These are phyloP conservation scores for Labroides dimidiatus DNA, from an alignment of 2,797 vertebrate genomes.

Conservation along the genomic window DNA sequence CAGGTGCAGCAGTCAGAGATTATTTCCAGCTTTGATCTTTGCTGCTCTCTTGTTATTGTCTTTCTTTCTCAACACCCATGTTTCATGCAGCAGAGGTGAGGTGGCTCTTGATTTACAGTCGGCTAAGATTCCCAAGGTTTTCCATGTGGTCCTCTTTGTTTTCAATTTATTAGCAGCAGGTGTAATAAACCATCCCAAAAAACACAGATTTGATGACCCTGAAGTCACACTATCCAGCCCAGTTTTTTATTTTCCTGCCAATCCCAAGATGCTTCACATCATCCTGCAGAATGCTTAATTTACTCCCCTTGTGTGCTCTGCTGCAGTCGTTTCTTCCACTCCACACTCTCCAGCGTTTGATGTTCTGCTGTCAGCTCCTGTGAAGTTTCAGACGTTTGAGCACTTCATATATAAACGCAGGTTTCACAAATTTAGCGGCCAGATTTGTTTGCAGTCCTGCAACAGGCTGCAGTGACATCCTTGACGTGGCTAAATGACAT, in stretches of 20 bases:
- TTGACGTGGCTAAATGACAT: slow-evolving; percentile 54
- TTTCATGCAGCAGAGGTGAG: slow-evolving; percentile 14
- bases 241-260: slow-evolving; percentile 32
- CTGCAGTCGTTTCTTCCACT: slow-evolving; percentile 43
- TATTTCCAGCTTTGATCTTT: slow-evolving; percentile 7
- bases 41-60: slow-evolving; percentile 6
- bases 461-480: slow-evolving; percentile 22
- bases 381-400: slow-evolving; percentile 29
- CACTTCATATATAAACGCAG: slow-evolving; percentile 19
- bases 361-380: slow-evolving; percentile 30
- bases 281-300: slow-evolving; percentile 42
- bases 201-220: slow-evolving; percentile 31
- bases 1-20: no score
- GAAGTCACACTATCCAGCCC: slow-evolving; percentile 21
- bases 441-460: slow-evolving; percentile 21
- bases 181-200: slow-evolving; percentile 37
- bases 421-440: slow-evolving; percentile 30
- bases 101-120: slow-evolving; percentile 20
- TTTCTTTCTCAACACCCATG: neutral
- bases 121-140: slow-evolving; percentile 9
- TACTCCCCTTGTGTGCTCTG: slow-evolving; percentile 29
- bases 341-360: slow-evolving; percentile 22
- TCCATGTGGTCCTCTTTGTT: slow-evolving; percentile 2
- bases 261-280: slow-evolving; percentile 17
- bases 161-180: slow-evolving; percentile 30